phyloP scores from a whole-genome alignment of 2,113 vertebrate species.

The Oncorhynchus kisutch region DNA sequence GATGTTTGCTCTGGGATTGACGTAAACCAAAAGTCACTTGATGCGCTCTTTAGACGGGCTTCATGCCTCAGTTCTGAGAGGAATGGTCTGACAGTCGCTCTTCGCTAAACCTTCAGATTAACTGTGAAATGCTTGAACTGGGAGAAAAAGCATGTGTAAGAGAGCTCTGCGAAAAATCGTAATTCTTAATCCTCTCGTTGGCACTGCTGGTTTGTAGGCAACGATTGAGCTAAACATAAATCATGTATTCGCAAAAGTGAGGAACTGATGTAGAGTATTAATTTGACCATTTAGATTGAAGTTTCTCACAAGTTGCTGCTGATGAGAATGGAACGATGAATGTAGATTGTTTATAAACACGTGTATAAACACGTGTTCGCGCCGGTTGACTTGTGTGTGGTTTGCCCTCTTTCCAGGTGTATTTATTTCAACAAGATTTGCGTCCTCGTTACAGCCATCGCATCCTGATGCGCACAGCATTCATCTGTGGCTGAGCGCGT shows the following conservation, averaged over 20 bases:
- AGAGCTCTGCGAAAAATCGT: neutral
- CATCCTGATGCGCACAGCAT: constrained; percentile 72
- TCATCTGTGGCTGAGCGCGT: constrained; percentile 75
- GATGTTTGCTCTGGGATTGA: too few relatives aligned
- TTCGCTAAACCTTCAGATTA: neutral
- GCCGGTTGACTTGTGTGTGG: constrained; percentile 17
- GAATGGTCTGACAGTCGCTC: neutral
- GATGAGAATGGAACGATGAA: neutral
- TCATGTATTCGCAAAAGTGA: constrained; percentile 14
- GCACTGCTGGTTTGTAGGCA: neutral
- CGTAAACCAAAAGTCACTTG: too few relatives aligned
- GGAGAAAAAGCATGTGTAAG: constrained; percentile 6
- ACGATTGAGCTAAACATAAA: neutral
- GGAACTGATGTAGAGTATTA: neutral
- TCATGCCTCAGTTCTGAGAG: neutral
- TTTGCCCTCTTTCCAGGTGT: constrained; percentile 69
- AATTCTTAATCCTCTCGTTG: neutral
- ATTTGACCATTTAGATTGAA: neutral
- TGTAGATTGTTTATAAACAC: neutral
- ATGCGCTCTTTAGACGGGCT: neutral
- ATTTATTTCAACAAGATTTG: constrained; percentile 65
- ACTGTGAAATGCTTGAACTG: neutral
- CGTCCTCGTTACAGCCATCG: constrained; percentile 48
- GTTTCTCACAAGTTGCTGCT: neutral
- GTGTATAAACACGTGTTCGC: neutral